Conservation (phyloP, 2,888 invertebrate genomes). For the Kuschelorhynchus macadamiae region DNA sequence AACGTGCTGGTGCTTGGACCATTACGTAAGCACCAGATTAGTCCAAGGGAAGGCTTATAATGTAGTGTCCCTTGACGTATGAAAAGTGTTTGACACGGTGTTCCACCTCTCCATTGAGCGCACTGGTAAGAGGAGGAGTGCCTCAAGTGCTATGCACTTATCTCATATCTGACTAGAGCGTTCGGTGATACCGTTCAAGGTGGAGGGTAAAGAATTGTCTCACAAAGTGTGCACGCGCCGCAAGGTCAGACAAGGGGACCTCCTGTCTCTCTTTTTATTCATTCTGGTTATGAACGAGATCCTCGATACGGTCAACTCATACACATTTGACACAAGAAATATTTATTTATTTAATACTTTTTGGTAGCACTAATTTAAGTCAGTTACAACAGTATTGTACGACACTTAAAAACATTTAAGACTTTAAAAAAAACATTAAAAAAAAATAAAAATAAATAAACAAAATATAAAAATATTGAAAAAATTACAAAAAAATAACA, state of each 20-base stretch:
- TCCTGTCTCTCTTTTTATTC: slow-evolving; percentile 59
- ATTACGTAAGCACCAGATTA: slow-evolving; percentile 32
- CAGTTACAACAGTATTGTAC: no score
- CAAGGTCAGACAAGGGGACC: slow-evolving; percentile 61
- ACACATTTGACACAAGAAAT: no score
- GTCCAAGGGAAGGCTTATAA: slow-evolving; percentile 9
- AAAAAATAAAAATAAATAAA: no score
- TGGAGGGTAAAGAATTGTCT: no score
- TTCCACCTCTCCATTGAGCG: slow-evolving; percentile 22
- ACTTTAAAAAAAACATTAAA: no score
- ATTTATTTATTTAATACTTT: no score
- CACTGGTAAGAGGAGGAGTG: not conserved
- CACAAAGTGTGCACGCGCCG: slow-evolving; percentile 14
- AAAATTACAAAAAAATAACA: no score
- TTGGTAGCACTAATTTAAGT: no score
- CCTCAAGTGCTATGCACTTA: not conserved
- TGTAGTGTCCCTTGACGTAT: slow-evolving; percentile 48
- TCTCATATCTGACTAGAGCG: not conserved
- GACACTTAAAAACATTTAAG: no score
- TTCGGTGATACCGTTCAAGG: no score
- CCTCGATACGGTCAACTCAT: slow-evolving; percentile 18
- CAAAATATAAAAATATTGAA: no score
- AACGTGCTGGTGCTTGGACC: slow-evolving; percentile 60
- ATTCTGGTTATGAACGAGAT: slow-evolving; percentile 57
- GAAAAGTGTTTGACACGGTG: slow-evolving; percentile 53